A percentile compares a stretch with the other conserved stretches of the same genome.
phyloP scores from a whole-genome alignment of 2,797 vertebrate genomes.

The Coluber constrictor region DNA sequence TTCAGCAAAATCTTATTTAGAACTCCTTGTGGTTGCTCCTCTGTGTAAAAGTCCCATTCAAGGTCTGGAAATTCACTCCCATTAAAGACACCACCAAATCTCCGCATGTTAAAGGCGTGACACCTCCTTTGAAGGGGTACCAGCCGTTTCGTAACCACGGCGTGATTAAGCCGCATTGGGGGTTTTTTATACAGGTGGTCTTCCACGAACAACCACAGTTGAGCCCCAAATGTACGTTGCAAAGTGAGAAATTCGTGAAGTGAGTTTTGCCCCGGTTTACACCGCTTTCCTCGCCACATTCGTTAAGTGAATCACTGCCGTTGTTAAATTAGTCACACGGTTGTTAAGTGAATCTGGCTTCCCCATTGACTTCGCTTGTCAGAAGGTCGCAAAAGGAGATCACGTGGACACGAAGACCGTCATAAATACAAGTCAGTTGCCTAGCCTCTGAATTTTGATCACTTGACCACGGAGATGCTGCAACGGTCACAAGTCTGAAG shows the following conservation, averaged over 20 bases:
- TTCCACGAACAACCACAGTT: accelerated
- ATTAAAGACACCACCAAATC: neutral
- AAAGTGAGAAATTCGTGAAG: neutral
- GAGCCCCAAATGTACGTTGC: no score
- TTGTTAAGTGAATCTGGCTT: neutral
- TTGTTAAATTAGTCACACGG: neutral
- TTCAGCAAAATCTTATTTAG: neutral
- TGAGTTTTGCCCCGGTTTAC: neutral
- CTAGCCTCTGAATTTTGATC: no score
- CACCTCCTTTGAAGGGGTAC: neutral
- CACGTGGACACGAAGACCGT: no score
- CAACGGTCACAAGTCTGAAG: no score
- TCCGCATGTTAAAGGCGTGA: neutral
- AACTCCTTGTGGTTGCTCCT: neutral
- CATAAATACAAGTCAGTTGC: no score
- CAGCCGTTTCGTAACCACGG: neutral
- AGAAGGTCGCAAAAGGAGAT: no score
- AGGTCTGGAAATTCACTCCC: neutral
- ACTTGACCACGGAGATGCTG: no score
- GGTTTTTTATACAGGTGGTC: no score
- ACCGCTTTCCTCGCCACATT: neutral
- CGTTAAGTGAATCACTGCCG: neutral
- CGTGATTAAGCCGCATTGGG: no score
- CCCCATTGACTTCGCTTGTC: no score
- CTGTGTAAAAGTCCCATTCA: neutral